phyloP scores from a whole-genome alignment of 2,888 invertebrate genomes.

The Panopea generosa region DNA sequence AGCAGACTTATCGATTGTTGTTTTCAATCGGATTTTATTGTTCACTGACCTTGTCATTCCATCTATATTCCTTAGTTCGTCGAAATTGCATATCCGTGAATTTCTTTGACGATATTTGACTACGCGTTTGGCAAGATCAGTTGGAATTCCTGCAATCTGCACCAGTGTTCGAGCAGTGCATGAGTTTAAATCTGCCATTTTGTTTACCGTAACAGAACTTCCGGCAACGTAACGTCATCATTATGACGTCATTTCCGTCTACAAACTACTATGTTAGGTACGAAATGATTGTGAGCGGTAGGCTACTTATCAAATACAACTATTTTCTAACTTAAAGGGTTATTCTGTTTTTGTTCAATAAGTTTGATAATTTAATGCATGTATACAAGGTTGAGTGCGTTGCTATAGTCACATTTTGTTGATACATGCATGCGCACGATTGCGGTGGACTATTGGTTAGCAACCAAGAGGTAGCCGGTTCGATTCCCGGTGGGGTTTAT shows the following conservation, averaged over 20 bases:
- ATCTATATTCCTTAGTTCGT: slow-evolving; percentile 26
- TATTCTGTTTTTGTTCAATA: too few species aligned
- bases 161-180: slow-evolving; percentile 26
- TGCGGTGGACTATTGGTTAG: too few species aligned
- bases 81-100: slow-evolving; percentile 19
- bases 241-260: slow-evolving; percentile 17
- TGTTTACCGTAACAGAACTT: background rate
- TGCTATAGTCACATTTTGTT: too few species aligned
- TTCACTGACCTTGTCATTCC: slow-evolving; percentile 27
- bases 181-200: slow-evolving; percentile 45
- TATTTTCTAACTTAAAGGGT: too few species aligned
- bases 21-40: slow-evolving; percentile 13
- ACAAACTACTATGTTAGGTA: too few species aligned
- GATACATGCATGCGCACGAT: too few species aligned
- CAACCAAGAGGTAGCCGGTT: too few species aligned
- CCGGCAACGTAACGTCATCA: slow-evolving; percentile 15
- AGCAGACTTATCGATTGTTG: background rate
- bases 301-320: too few species aligned
- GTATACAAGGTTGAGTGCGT: too few species aligned
- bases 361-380: too few species aligned
- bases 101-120: slow-evolving; percentile 31
- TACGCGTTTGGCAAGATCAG: slow-evolving; percentile 20
- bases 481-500: too few species aligned
- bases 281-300: too few species aligned
- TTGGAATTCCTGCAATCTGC: slow-evolving; percentile 24